phyloP scores from a whole-genome alignment of 2,797 vertebrate species.

The Cossypha heuglini region DNA sequence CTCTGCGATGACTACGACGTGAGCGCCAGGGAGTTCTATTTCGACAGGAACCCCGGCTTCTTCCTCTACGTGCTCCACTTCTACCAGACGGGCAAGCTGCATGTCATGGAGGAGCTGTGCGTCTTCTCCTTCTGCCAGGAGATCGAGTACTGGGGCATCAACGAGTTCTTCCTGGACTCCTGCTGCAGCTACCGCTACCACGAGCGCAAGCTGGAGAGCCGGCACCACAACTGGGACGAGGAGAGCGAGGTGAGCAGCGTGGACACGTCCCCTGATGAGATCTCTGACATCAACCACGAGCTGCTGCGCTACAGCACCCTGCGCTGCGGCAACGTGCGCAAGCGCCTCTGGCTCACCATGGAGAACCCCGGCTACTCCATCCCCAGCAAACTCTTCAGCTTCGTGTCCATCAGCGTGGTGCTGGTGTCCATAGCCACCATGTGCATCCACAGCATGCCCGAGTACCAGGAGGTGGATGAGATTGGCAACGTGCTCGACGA shows the following conservation, averaged over 20 bases:
- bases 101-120: slow-evolving; percentile 95
- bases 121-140: slow-evolving; percentile 98
- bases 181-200: slow-evolving; percentile 96
- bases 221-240: slow-evolving; percentile 90
- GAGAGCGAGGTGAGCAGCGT: slow-evolving; percentile 93
- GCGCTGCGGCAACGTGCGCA: slow-evolving; percentile 84
- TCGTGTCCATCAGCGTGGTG: slow-evolving; percentile 91
- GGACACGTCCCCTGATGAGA: slow-evolving; percentile 91
- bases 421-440: slow-evolving; percentile 90
- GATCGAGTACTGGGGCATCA: slow-evolving; percentile 98
- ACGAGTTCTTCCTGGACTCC: slow-evolving; percentile 91
- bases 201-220: slow-evolving; percentile 88
- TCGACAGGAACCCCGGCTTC: slow-evolving; percentile 91
- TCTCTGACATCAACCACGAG: slow-evolving; percentile 90
- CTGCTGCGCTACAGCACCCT: slow-evolving; percentile 86
- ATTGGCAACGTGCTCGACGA: slow-evolving; percentile 80
- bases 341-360: slow-evolving; percentile 93
- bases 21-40: slow-evolving; percentile 92
- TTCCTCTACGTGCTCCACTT: slow-evolving; percentile 95
- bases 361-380: slow-evolving; percentile 98
- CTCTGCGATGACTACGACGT: slow-evolving; percentile 96
- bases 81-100: slow-evolving; percentile 94
- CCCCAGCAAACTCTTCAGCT: slow-evolving; percentile 95
- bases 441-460: slow-evolving; percentile 96
- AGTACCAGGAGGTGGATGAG: slow-evolving; percentile 86